A percentile compares a stretch with the other conserved stretches of the same genome.
Evolutionary conservation across 2,113 vertebrate species (phyloP).

Genomic region (Vulpes vulpes): DNA sequence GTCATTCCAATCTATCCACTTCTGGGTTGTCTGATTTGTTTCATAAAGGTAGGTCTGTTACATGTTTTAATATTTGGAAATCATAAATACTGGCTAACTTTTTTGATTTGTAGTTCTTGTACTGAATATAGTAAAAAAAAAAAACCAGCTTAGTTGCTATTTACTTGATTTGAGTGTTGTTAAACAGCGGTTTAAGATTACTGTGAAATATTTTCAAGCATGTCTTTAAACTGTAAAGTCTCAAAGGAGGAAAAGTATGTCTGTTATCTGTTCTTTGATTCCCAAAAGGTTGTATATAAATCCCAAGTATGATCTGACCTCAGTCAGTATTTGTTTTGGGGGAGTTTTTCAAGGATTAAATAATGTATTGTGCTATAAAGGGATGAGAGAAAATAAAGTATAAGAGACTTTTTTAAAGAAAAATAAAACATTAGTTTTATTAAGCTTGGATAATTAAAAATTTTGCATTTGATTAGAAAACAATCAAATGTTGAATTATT

Average conservation of each 20-base stretch:
- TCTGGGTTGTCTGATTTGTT: slow-evolving; percentile 95
- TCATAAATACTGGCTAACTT: background rate
- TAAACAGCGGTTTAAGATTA: slow-evolving; percentile 15
- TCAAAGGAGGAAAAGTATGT: background rate
- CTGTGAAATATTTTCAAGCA: background rate
- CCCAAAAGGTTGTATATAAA: background rate
- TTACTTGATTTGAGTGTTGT: background rate
- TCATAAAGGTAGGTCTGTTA: slow-evolving; percentile 92
- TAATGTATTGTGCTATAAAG: background rate
- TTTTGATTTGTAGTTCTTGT: slow-evolving; percentile 11
- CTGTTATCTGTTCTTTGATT: background rate
- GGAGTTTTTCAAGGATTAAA: slow-evolving; percentile 45
- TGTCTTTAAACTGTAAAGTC: background rate
- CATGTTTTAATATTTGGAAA: slow-evolving; percentile 21
- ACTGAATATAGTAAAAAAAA: background rate
- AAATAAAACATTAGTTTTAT: slow-evolving; percentile 37
- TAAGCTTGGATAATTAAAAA: background rate
- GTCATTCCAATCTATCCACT: slow-evolving; percentile 95
- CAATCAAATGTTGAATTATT: slow-evolving; percentile 23
- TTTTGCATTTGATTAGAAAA: slow-evolving; percentile 42
- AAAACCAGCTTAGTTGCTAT: background rate
- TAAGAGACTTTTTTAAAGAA: background rate
- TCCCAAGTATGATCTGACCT: background rate
- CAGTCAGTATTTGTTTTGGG: background rate
- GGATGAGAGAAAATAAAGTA: background rate